Evolutionary conservation across 2,888 invertebrate species (phyloP).

Genomic region (Tricholauxania praeusta): DNA sequence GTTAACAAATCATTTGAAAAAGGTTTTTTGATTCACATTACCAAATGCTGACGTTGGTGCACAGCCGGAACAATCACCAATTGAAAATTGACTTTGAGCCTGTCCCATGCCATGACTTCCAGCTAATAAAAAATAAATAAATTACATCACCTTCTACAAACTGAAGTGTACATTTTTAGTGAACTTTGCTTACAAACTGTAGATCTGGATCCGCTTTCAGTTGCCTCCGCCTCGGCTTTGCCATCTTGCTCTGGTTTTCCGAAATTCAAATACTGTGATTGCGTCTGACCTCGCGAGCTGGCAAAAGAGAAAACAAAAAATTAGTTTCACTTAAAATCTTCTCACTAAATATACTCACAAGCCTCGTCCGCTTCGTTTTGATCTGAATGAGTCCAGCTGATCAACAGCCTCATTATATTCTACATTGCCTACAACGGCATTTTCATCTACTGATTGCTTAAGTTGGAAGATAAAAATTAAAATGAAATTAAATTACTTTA

Average conservation of each 20-base stretch:
- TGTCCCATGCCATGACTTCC: conserved; percentile 88
- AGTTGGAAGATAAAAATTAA: conserved; percentile 7
- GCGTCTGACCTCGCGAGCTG: conserved; percentile 78
- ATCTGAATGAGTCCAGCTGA: conserved; percentile 52
- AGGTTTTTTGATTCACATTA: conserved; percentile 31
- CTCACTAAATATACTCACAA: conserved; percentile 57
- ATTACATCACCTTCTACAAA: neutral
- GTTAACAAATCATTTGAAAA: neutral
- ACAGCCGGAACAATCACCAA: conserved; percentile 65
- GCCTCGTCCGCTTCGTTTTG: conserved; percentile 62
- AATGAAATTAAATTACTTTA: conserved; percentile 1
- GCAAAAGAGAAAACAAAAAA: neutral
- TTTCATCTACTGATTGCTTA: conserved; percentile 40
- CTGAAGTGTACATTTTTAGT: conserved; percentile 8
- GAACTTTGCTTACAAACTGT: conserved; percentile 62
- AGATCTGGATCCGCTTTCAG: conserved; percentile 69
- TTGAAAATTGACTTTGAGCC: conserved; percentile 86
- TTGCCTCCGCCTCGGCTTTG: conserved; percentile 85
- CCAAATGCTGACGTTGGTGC: conserved; percentile 47
- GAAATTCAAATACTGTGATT: conserved; percentile 84
- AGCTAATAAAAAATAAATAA: conserved; percentile 68
- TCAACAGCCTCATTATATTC: conserved; percentile 49
- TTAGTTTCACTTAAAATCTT: neutral
- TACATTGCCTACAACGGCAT: conserved; percentile 47
- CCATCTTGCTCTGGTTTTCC: conserved; percentile 75